phyloP scores from a whole-genome alignment of 2,888 invertebrate genomes.

The Molanna angustata region DNA sequence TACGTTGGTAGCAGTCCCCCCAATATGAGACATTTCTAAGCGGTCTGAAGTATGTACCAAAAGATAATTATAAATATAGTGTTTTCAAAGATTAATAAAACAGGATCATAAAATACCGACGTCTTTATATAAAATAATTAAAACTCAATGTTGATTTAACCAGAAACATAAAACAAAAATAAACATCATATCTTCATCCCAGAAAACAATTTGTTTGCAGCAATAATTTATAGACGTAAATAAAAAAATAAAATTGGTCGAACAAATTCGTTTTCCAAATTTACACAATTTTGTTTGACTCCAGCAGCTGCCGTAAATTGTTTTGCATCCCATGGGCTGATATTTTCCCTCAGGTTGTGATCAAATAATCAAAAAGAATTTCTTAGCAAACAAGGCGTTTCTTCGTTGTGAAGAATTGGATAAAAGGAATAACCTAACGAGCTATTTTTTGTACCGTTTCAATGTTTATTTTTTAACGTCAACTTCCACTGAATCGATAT shows the following conservation, averaged over 20 bases:
- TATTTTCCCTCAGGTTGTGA: constrained; percentile 16
- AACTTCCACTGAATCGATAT: no score
- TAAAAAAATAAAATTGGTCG: constrained; percentile 8
- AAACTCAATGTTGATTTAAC: no score
- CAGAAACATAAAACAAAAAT: background rate
- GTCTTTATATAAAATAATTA: no score
- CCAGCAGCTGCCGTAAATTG: constrained; percentile 23
- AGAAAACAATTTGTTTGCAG: no score
- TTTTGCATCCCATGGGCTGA: constrained; percentile 22
- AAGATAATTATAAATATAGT: no score
- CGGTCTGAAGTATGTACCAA: no score
- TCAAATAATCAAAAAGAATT: constrained; percentile 23
- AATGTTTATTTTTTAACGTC: no score
- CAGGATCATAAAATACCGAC: no score
- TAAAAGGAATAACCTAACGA: constrained; percentile 2
- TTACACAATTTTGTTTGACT: constrained; percentile 23
- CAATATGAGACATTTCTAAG: no score
- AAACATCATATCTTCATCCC: background rate
- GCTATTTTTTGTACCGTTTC: no score
- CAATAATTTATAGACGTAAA: constrained; percentile 2
- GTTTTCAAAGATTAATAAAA: no score
- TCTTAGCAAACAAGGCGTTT: constrained; percentile 17
- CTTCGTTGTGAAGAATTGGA: constrained; percentile 15
- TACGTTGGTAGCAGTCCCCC: no score
- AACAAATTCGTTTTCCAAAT: constrained; percentile 13